Conservation (phyloP, 2,888 invertebrate genomes). For the Xiphydria camelus region DNA sequence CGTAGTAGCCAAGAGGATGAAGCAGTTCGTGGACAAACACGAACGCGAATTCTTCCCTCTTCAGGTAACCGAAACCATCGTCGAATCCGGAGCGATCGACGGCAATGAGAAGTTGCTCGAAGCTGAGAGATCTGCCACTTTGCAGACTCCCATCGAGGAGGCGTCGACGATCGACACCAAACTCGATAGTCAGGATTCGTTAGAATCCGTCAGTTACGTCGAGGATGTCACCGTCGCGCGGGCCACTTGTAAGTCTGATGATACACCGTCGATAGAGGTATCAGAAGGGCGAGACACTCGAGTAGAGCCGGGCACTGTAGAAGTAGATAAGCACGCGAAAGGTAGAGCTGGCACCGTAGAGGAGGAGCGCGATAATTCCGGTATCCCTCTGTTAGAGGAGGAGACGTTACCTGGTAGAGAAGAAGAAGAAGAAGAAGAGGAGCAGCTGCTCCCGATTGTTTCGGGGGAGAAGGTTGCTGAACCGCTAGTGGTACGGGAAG, state of each 20-base stretch:
- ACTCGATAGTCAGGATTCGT: conserved; percentile 23
- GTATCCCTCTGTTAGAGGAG: conserved; percentile 27
- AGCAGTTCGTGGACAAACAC: conserved; percentile 25
- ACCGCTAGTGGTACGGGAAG: conserved; percentile 17
- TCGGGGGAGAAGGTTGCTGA: neutral
- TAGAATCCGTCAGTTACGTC: conserved; percentile 32
- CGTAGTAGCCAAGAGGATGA: conserved; percentile 7
- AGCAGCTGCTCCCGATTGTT: conserved; percentile 1
- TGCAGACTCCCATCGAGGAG: conserved; percentile 42
- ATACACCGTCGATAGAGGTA: conserved; percentile 45
- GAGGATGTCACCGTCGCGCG: conserved; percentile 40
- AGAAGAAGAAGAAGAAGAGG: conserved; percentile 39
- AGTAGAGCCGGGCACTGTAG: conserved; percentile 54
- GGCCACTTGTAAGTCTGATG: conserved; percentile 52
- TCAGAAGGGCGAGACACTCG: conserved; percentile 40
- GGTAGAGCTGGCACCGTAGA: conserved; percentile 48
- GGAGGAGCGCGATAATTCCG: conserved; percentile 28
- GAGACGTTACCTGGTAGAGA: conserved; percentile 28
- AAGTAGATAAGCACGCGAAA: conserved; percentile 51
- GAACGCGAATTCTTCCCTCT: conserved; percentile 29
- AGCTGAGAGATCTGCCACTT: conserved; percentile 38
- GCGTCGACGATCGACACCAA: conserved; percentile 17
- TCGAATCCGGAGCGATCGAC: neutral
- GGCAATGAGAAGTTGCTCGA: conserved; percentile 31
- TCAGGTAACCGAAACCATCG: conserved; percentile 37